Conservation (phyloP, 2,888 invertebrate genomes). For the Melanchra persicariae region DNA sequence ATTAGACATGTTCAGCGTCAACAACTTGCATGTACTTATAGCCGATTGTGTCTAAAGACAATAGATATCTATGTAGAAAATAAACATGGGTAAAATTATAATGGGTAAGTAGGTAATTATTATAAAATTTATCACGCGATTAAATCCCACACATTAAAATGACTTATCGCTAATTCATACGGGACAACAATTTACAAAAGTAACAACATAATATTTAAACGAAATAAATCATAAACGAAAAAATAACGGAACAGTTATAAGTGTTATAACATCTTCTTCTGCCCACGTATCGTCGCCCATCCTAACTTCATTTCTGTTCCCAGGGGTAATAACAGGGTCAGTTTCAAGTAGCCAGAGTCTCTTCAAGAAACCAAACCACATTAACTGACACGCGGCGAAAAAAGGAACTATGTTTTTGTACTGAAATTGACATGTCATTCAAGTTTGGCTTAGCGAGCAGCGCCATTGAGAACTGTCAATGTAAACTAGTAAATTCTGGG, state of each 20-base stretch:
- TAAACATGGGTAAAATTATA: background rate
- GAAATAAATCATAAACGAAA: constrained; percentile 44
- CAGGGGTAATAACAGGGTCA: constrained; percentile 62
- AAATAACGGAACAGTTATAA: constrained; percentile 40
- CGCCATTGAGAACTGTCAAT: constrained; percentile 25
- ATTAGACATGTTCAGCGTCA: background rate
- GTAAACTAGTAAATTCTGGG: constrained; percentile 28
- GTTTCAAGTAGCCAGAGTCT: constrained; percentile 25
- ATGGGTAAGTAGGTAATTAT: constrained; percentile 17
- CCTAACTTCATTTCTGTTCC: constrained; percentile 47
- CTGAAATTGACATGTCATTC: constrained; percentile 10
- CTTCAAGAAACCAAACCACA: constrained; percentile 15
- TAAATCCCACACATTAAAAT: constrained; percentile 45
- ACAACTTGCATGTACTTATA: background rate
- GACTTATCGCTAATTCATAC: constrained; percentile 34
- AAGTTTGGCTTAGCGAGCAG: constrained; percentile 16
- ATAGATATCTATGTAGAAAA: background rate
- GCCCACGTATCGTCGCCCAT: constrained; percentile 49
- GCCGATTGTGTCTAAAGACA: background rate
- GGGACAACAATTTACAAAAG: constrained; percentile 37
- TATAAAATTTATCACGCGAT: constrained; percentile 31
- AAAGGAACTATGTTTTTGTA: constrained; percentile 14
- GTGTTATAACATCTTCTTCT: constrained; percentile 43
- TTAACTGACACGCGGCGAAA: constrained; percentile 19
- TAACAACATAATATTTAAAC: constrained; percentile 42